These are phyloP conservation scores for Cryptocheilus praepositus DNA, from an alignment of 2,888 invertebrate genomes.

Conservation along the genomic window DNA sequence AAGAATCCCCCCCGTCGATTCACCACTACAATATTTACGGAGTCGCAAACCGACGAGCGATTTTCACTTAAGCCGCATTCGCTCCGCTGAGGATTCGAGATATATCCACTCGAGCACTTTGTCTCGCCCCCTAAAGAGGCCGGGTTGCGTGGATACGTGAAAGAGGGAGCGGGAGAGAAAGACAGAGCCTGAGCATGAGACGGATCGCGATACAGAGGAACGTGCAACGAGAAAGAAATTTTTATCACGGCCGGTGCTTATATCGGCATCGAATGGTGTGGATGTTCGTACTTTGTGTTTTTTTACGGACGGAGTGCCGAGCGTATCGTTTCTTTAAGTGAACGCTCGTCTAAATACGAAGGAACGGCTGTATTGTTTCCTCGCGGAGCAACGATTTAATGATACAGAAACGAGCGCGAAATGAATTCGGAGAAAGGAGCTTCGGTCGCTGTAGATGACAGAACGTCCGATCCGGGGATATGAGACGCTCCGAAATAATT, in stretches of 20 bases:
- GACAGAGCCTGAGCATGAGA: background rate
- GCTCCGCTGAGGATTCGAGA: constrained; percentile 49
- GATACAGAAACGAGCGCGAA: too few species aligned
- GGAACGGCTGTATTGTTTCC: too few species aligned
- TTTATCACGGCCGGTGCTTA: too few species aligned
- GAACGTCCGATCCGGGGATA: too few species aligned
- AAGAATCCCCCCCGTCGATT: constrained; percentile 48
- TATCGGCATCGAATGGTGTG: too few species aligned
- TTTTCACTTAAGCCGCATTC: constrained; percentile 51
- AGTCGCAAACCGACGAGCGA: constrained; percentile 55
- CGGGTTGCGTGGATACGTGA: background rate
- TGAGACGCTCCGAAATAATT: too few species aligned
- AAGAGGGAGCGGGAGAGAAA: background rate
- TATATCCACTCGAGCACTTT: constrained; percentile 37
- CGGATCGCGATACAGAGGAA: background rate
- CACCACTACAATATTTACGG: constrained; percentile 64
- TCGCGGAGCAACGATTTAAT: too few species aligned
- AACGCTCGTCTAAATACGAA: background rate
- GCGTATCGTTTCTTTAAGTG: background rate
- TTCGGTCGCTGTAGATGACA: too few species aligned
- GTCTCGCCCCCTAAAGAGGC: constrained; percentile 34
- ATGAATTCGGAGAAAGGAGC: too few species aligned
- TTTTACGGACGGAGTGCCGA: too few species aligned
- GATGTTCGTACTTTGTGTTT: too few species aligned
- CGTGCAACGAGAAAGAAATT: too few species aligned